Evolutionary conservation across 2,888 invertebrate species (phyloP), one percentile per base, ranked within the genome.

Genomic region (Phortica okadai): DNA sequence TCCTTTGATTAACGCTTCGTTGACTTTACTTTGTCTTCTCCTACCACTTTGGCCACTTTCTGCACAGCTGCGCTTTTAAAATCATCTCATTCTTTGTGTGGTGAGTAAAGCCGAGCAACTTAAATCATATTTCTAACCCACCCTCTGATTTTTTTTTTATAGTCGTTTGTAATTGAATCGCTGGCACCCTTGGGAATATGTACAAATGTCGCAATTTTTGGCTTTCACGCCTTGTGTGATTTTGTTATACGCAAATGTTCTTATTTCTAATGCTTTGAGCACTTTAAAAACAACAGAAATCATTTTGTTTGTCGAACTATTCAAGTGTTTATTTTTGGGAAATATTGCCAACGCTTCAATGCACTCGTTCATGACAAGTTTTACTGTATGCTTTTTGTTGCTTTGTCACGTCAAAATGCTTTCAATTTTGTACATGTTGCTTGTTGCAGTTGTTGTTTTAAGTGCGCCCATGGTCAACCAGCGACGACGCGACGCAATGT

Each of bases 161-260:
- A 33, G 33, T 33, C 33, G 4, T 33, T 4, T 33, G 33, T 33
- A 33, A 33, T 33, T 33, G 33, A 33, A 33, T 33, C 33, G 33
- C 33, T 33, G 33, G 10, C 62, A 11, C 69, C 16, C 69, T 50
- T 69, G 69, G 69, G 69, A 69, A 69, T 50, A 7, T 14, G 21
- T n/a, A 50, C 69, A 69, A 45, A 69, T 69, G 69, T 50, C 50
- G 50, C 69, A 69, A 69, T 69, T 69, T 69, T 44, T 44, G 56
- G 33, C 33, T 33, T 33, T 33, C 4, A 33, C 33, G 33, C 33
- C 33, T 33, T 33, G 56, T 56, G 56, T 56, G 56, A 33, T 33
- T 11, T 64, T 64, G 16, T 11, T 14, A 42, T 64, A 41, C 6
- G 45, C 69, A 69, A 50, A 45, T 69, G 70, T 72, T 72, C 41